Conservation (phyloP, 2,888 invertebrate genomes). For the Scaeva pyrastri region DNA sequence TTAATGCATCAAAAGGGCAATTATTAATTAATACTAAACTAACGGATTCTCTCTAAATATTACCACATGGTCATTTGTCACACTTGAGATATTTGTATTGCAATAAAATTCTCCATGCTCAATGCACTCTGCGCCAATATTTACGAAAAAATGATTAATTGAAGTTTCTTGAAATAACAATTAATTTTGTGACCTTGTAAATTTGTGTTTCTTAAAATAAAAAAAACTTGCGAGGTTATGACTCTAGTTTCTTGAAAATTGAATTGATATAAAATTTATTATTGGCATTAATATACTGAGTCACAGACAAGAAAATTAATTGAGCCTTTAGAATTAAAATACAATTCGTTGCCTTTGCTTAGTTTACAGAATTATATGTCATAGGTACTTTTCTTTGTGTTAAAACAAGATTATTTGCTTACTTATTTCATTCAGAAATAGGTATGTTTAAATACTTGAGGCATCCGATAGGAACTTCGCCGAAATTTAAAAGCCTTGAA, state of each 20-base stretch:
- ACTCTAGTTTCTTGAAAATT: not conserved
- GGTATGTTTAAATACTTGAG: no score
- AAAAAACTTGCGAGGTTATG: constrained; percentile 27
- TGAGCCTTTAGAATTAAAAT: not conserved
- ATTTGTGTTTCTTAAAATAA: not conserved
- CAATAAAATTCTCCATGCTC: constrained; percentile 5
- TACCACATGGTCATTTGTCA: constrained; percentile 11
- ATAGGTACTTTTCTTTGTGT: no score
- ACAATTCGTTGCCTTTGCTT: no score
- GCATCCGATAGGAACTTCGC: no score
- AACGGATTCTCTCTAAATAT: constrained; percentile 19
- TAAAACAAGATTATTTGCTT: no score
- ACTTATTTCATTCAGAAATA: no score
- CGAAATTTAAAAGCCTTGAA: no score
- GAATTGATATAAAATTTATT: not conserved
- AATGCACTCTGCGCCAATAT: not conserved
- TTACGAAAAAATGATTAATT: constrained; percentile 56
- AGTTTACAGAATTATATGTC: no score
- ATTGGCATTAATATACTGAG: not conserved
- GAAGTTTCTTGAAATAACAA: constrained; percentile 26
- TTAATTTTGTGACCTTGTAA: constrained; percentile 26
- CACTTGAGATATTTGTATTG: constrained; percentile 24
- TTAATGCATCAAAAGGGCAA: constrained; percentile 26
- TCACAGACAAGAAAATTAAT: not conserved
- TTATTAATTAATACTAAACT: constrained; percentile 44